phyloP scores from a whole-genome alignment of 2,113 vertebrate genomes.

The Gasterosteus aculeatus region DNA sequence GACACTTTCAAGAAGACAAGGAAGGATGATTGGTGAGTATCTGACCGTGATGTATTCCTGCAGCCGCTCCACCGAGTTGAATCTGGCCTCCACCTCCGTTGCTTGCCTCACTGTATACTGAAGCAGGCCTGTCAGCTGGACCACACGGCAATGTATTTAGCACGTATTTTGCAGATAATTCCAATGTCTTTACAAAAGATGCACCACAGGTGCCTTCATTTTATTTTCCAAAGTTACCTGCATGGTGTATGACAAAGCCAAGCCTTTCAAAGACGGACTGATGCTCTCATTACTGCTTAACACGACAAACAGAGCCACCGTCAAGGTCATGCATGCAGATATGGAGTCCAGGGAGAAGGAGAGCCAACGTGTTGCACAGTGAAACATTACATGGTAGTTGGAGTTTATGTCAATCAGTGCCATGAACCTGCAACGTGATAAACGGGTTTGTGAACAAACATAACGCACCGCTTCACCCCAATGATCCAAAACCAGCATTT shows the following conservation, averaged over 20 bases:
- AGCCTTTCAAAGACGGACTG: slow-evolving; percentile 3
- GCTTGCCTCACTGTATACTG: slow-evolving; percentile 76
- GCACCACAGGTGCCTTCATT: neutral
- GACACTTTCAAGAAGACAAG: neutral
- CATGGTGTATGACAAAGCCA: neutral
- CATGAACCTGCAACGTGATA: slow-evolving; percentile 78
- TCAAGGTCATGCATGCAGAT: neutral
- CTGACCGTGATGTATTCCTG: slow-evolving; percentile 79
- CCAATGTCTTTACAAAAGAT: neutral
- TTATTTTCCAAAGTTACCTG: neutral
- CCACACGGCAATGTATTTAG: neutral
- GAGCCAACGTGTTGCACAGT: slow-evolving; percentile 83
- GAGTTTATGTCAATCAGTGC: slow-evolving; percentile 80
- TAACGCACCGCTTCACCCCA: neutral
- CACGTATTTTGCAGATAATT: neutral
- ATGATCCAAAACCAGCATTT: neutral
- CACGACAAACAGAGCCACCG: neutral
- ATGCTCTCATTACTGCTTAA: neutral
- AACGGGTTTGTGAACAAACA: slow-evolving; percentile 31
- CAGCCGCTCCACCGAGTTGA: slow-evolving; percentile 83
- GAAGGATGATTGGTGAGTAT: neutral
- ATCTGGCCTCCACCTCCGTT: slow-evolving; percentile 83
- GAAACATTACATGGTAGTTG: slow-evolving; percentile 80
- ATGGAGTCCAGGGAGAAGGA: neutral
- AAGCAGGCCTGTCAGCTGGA: slow-evolving; percentile 78